Percentiles rank a stretch among this genome's conserved stretches.
These are phyloP conservation scores for Alethe diademata DNA, from an alignment of 2,113 vertebrate genomes.

Conservation along the genomic window DNA sequence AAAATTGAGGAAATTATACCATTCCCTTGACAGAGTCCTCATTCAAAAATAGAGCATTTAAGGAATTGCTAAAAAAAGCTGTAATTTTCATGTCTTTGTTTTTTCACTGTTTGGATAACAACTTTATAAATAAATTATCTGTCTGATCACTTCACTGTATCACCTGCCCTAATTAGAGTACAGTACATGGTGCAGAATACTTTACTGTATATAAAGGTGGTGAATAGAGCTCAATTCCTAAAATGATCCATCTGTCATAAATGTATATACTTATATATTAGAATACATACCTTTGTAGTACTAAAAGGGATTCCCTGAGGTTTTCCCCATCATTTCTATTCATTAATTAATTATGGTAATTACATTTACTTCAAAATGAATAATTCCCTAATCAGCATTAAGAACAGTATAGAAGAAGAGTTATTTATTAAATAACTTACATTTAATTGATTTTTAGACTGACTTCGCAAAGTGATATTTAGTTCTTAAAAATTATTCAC, in stretches of 20 bases:
- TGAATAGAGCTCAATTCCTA: not conserved
- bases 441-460: not conserved
- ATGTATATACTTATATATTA: not conserved
- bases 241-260: not conserved
- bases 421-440: not conserved
- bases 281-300: not conserved
- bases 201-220: not conserved
- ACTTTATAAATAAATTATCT: constrained; percentile 21
- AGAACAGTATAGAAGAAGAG: not conserved
- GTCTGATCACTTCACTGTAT: constrained; percentile 4
- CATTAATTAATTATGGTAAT: not conserved
- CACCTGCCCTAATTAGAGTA: not conserved
- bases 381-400: not conserved
- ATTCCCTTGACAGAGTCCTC: not conserved
- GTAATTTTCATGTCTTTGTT: not conserved
- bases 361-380: not conserved
- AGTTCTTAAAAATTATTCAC: not conserved
- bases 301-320: not conserved
- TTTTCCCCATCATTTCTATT: not conserved
- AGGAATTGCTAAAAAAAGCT: not conserved
- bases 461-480: not conserved
- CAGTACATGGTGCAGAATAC: not conserved
- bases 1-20: not conserved
- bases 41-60: not conserved
- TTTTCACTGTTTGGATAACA: constrained; percentile 16